phyloP scores from a whole-genome alignment of 1,140 invertebrate species.

The Cepaea nemoralis region DNA sequence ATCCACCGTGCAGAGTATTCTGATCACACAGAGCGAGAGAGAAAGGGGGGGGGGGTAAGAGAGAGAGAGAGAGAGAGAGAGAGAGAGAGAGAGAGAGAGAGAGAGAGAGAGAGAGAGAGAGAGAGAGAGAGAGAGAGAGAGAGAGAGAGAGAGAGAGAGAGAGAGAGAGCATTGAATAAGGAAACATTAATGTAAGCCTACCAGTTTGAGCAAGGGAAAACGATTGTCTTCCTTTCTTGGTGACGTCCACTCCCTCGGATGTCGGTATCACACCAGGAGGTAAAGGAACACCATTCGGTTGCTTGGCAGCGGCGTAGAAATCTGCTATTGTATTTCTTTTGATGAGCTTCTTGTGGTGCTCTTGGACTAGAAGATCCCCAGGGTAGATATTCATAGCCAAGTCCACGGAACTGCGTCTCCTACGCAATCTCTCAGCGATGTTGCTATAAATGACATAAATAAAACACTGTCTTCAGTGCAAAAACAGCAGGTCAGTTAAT shows the following conservation, averaged over 20 bases:
- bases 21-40: too few species aligned
- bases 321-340: constrained; percentile 70
- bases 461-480: too few species aligned
- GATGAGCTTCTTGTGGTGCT: constrained; percentile 64
- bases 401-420: constrained; percentile 66
- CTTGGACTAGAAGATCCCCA: constrained; percentile 66
- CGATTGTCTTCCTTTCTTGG: background rate
- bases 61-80: too few species aligned
- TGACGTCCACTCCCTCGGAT: background rate
- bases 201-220: constrained; percentile 7
- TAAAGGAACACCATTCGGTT: constrained; percentile 8
- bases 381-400: constrained; percentile 67
- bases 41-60: too few species aligned
- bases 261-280: background rate
- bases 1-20: too few species aligned
- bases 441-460: constrained; percentile 45
- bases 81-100: too few species aligned
- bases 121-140: too few species aligned
- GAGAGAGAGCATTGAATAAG: too few species aligned
- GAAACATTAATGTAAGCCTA: too few species aligned
- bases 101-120: too few species aligned
- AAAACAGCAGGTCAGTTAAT: too few species aligned
- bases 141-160: too few species aligned
- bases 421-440: constrained; percentile 59
- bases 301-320: constrained; percentile 58